Evolutionary conservation across 2,797 vertebrate genomes (phyloP).

Genomic region (Manis crassicaudata): DNA sequence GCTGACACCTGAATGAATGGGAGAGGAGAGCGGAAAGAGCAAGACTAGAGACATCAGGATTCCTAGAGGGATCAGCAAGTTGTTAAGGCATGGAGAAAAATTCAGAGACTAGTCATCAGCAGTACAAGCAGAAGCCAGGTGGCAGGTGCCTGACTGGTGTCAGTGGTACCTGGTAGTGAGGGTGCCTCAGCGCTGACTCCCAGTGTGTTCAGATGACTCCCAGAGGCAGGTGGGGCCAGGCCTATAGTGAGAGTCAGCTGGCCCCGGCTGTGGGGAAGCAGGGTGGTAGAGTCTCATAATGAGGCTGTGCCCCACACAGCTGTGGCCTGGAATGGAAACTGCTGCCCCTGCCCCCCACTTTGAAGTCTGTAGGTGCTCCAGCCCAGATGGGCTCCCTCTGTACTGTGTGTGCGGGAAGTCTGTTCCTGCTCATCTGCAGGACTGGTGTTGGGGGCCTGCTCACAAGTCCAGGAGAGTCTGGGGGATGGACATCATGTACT

Average conservation of each 20-base stretch:
- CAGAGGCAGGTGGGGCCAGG: neutral
- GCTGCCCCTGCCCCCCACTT: accelerated
- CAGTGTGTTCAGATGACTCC: neutral
- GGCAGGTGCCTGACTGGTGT: neutral
- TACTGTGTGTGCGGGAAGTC: too few species aligned
- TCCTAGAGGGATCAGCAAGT: neutral
- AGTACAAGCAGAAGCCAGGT: neutral
- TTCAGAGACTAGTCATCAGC: neutral
- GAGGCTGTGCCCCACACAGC: neutral
- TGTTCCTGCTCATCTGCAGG: neutral
- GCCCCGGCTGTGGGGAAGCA: neutral
- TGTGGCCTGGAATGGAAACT: neutral
- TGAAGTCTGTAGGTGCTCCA: neutral
- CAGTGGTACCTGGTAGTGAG: accelerated
- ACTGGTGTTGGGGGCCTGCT: neutral
- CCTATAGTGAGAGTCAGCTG: neutral
- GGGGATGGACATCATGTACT: neutral
- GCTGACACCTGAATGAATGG: neutral
- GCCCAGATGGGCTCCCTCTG: neutral
- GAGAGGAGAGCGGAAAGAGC: neutral
- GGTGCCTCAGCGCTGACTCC: neutral
- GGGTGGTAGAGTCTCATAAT: too few species aligned
- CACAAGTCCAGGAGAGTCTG: neutral
- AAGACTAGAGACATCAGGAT: neutral
- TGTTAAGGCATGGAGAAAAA: neutral